These are phyloP conservation scores for Erebia epiphron DNA, from an alignment of 2,888 invertebrate species.

Conservation along the genomic window DNA sequence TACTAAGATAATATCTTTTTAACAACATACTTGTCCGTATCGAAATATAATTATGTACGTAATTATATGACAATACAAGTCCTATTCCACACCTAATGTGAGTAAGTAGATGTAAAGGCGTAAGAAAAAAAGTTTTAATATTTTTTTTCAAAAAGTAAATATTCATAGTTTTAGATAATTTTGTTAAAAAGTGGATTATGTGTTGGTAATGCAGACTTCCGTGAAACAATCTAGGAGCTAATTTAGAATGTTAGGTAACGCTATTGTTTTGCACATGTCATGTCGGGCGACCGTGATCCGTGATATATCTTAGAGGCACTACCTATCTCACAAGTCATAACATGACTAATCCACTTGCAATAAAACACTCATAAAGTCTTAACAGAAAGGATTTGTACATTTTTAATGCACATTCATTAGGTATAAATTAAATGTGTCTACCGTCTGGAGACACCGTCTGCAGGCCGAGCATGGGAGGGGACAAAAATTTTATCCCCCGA, in stretches of 20 bases:
- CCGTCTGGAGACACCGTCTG: too few species aligned
- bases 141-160: too few species aligned
- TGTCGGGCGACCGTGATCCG: not conserved
- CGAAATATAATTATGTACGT: not conserved
- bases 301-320: not conserved
- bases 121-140: not conserved
- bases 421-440: too few species aligned
- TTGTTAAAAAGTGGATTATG: too few species aligned
- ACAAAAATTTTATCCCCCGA: too few species aligned
- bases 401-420: not conserved
- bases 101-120: not conserved
- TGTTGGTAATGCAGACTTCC: not conserved
- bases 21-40: not conserved
- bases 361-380: conserved; percentile 1
- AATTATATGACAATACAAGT: too few species aligned
- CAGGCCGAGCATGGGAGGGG: too few species aligned
- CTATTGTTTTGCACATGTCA: conserved; percentile 10
- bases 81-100: too few species aligned
- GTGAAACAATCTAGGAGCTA: not conserved
- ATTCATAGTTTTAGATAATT: too few species aligned
- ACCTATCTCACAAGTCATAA: not conserved
- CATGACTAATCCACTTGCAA: conserved; percentile 4
- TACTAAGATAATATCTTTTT: conserved; percentile 7
- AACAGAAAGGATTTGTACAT: not conserved
- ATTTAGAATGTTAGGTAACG: not conserved